Percentiles rank a stretch among this genome's conserved stretches.
These are phyloP conservation scores for Malurus leucopterus DNA, from an alignment of 2,797 vertebrate genomes.

Conservation along the genomic window DNA sequence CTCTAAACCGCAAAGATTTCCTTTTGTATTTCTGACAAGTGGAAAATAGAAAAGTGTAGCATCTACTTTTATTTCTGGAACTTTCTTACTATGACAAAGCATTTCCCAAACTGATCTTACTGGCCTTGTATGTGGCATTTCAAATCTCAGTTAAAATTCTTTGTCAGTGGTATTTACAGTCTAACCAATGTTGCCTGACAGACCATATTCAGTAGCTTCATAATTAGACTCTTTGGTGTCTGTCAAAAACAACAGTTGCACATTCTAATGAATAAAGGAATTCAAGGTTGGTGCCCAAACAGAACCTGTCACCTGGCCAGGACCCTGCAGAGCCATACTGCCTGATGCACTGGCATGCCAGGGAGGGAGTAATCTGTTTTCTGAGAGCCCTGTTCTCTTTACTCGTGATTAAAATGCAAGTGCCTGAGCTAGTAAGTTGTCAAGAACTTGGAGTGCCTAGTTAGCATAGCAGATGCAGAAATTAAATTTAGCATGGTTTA, in stretches of 20 bases:
- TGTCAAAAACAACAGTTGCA: background rate
- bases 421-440: background rate
- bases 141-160: background rate
- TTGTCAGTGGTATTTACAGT: background rate
- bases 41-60: background rate
- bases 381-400: background rate
- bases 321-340: background rate
- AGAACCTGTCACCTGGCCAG: background rate
- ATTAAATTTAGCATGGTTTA: background rate
- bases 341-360: accelerated
- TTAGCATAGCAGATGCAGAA: background rate
- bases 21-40: background rate
- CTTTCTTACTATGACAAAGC: background rate
- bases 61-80: background rate
- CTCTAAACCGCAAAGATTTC: background rate
- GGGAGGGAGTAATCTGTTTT: background rate
- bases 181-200: background rate
- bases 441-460: background rate
- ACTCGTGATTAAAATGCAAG: background rate
- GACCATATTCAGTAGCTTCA: background rate
- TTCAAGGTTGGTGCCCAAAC: background rate
- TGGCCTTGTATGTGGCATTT: background rate
- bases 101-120: background rate
- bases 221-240: background rate
- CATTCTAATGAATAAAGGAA: background rate